A percentile compares a stretch with the other conserved stretches of the same genome.
These are phyloP conservation scores for Malurus leucopterus DNA, from an alignment of 2,797 vertebrate genomes.

Conservation along the genomic window DNA sequence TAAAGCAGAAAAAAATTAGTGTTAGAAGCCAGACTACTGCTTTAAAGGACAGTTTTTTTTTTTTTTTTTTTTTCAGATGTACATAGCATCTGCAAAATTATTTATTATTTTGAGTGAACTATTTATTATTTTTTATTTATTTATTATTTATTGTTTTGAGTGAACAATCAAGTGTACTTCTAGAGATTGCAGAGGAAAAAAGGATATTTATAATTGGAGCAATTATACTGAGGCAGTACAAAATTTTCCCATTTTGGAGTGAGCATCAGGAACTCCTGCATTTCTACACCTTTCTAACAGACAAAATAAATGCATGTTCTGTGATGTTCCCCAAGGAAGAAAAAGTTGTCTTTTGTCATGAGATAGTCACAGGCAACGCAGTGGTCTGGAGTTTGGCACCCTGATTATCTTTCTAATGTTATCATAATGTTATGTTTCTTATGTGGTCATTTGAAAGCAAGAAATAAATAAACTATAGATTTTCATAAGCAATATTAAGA, in stretches of 20 bases:
- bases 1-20: background rate
- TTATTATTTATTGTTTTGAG: background rate
- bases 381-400: background rate
- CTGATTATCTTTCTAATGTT: background rate
- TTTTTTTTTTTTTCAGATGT: background rate
- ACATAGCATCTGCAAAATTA: background rate
- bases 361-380: background rate
- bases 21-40: background rate
- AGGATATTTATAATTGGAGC: background rate
- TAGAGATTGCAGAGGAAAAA: background rate
- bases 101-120: background rate
- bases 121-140: no score
- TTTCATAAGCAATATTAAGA: background rate
- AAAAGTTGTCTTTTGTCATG: background rate
- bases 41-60: background rate
- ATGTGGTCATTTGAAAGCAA: background rate
- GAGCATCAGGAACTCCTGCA: background rate
- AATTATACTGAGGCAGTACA: background rate
- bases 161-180: background rate
- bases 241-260: background rate
- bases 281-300: background rate
- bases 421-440: background rate
- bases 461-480: background rate
- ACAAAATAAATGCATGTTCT: background rate
- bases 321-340: background rate